phyloP scores from a whole-genome alignment of 2,797 vertebrate genomes.

The Podarcis lilfordi region DNA sequence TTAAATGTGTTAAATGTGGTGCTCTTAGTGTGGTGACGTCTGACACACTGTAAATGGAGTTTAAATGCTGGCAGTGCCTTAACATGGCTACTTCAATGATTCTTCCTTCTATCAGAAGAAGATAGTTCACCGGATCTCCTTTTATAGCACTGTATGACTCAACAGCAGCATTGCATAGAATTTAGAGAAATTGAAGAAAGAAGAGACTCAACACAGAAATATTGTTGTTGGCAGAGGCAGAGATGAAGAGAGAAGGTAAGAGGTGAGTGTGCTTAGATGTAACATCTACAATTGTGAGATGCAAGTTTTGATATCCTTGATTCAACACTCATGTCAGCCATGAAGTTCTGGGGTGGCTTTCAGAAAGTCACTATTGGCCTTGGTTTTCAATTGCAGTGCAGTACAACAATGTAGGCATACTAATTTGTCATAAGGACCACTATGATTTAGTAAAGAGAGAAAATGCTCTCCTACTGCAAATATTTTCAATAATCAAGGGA shows the following conservation, averaged over 20 bases:
- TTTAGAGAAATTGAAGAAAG: slow-evolving; percentile 20
- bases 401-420: not conserved
- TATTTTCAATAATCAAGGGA: not conserved
- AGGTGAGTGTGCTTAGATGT: not conserved
- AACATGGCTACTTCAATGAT: not conserved
- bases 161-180: not conserved
- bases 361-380: not conserved
- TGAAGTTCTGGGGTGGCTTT: not conserved
- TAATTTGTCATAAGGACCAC: not conserved
- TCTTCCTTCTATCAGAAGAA: slow-evolving; percentile 2
- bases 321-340: not conserved
- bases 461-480: not conserved
- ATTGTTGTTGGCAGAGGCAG: not conserved
- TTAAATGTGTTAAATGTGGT: slow-evolving; percentile 4
- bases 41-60: slow-evolving; percentile 1
- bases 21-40: not conserved
- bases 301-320: not conserved
- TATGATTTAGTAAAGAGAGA: not conserved
- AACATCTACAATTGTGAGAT: not conserved
- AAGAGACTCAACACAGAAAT: not conserved
- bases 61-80: not conserved
- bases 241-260: not conserved
- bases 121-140: slow-evolving; percentile 17
- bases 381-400: not conserved
- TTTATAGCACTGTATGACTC: not conserved